A percentile compares a stretch with the other conserved stretches of the same genome.
These are phyloP conservation scores for Thymallus thymallus DNA, from an alignment of 2,113 vertebrate species.

Conservation along the genomic window DNA sequence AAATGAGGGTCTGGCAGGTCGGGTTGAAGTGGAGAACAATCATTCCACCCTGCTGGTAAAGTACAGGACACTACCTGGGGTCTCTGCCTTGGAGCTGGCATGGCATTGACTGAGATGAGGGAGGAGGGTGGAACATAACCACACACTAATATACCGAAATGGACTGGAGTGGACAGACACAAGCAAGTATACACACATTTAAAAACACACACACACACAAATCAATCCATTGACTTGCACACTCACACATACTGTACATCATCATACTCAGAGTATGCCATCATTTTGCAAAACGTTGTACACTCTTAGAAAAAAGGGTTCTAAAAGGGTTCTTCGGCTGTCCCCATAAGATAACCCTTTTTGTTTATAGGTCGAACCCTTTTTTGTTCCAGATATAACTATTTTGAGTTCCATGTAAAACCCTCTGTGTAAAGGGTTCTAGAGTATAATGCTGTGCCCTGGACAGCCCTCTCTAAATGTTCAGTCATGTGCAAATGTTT, in stretches of 20 bases:
- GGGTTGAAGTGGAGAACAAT: conserved; percentile 49
- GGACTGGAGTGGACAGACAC: background rate
- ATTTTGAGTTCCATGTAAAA: too few relatives aligned
- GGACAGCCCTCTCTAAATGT: background rate
- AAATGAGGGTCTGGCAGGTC: conserved; percentile 35
- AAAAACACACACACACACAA: background rate
- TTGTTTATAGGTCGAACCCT: too few relatives aligned
- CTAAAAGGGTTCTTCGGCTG: too few relatives aligned
- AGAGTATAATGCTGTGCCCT: background rate
- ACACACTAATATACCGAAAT: conserved; percentile 1
- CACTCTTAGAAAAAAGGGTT: too few relatives aligned
- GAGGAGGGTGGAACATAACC: background rate
- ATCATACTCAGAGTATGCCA: too few relatives aligned
- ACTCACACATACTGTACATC: background rate
- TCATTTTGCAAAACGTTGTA: background rate
- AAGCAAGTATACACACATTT: background rate
- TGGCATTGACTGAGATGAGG: background rate
- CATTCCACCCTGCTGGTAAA: background rate
- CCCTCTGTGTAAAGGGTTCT: too few relatives aligned
- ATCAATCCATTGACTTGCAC: background rate
- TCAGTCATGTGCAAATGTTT: background rate
- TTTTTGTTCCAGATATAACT: too few relatives aligned
- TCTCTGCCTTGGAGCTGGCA: background rate
- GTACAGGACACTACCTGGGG: background rate
- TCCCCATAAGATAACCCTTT: too few relatives aligned